A percentile compares a stretch with the other conserved stretches of the same genome.
Evolutionary conservation across 2,113 vertebrate genomes (phyloP).

Genomic region (Scopus umbretta): DNA sequence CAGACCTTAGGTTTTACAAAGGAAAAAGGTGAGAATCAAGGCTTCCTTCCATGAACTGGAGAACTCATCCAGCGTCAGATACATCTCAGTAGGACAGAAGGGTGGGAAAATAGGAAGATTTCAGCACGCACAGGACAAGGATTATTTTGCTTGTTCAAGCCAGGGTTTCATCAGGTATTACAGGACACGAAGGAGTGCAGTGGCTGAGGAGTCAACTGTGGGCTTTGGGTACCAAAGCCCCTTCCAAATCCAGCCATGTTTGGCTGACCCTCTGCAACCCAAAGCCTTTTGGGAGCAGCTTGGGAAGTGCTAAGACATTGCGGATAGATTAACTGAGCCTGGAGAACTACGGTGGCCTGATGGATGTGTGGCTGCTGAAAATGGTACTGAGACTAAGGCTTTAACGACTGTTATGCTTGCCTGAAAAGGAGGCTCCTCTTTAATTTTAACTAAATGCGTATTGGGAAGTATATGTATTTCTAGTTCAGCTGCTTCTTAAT

Average conservation of each 20-base stretch:
- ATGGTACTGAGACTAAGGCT: not conserved
- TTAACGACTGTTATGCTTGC: not conserved
- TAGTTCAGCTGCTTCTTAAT: not conserved
- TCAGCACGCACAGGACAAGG: not conserved
- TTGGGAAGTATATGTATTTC: not conserved
- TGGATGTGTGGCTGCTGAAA: not conserved
- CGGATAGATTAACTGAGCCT: not conserved
- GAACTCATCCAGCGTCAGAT: not conserved
- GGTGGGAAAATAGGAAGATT: not conserved
- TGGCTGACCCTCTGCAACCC: rapidly evolving
- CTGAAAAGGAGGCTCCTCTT: not conserved
- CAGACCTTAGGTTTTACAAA: constrained; percentile 7
- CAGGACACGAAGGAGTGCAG: not conserved
- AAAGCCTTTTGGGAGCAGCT: not conserved
- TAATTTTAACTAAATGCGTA: not conserved
- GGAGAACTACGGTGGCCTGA: not conserved
- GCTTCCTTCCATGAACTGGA: not conserved
- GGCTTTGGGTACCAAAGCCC: not conserved
- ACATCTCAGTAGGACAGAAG: not conserved
- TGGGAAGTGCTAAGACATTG: not conserved
- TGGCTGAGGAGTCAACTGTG: not conserved
- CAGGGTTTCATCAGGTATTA: not conserved
- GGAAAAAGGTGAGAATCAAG: not conserved
- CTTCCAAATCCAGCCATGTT: not conserved
- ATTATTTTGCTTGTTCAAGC: not conserved